Conservation (phyloP, 2,797 vertebrate species). For the Arnoldichthys spilopterus region DNA sequence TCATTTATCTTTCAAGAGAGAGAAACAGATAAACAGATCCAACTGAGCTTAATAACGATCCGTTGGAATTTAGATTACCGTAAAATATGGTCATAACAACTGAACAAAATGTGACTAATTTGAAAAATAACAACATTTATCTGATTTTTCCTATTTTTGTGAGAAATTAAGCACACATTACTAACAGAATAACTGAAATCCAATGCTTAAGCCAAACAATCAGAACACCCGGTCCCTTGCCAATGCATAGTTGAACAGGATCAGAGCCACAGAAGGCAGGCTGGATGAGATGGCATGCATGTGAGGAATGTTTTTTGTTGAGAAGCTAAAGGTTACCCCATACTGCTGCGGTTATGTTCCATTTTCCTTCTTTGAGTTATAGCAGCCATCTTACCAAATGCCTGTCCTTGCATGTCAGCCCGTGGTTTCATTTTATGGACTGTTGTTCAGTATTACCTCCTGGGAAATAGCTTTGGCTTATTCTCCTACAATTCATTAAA, state of each 20-base stretch:
- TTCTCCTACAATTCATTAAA: too few species aligned
- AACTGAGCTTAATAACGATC: neutral
- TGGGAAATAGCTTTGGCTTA: neutral
- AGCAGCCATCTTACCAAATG: conserved; percentile 17
- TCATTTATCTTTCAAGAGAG: too few species aligned
- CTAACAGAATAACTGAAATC: neutral
- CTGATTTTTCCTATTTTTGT: neutral
- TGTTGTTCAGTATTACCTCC: neutral
- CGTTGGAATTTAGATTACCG: neutral
- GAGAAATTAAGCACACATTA: neutral
- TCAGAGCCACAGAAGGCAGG: conserved; percentile 23
- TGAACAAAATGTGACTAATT: neutral
- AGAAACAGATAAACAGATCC: too few species aligned
- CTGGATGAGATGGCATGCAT: conserved; percentile 37
- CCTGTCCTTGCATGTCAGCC: conserved; percentile 8
- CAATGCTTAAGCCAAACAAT: neutral
- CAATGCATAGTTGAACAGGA: conserved; percentile 7
- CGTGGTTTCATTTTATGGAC: conserved; percentile 20
- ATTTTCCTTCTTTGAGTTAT: conserved; percentile 32
- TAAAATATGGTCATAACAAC: neutral
- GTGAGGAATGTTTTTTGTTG: conserved; percentile 48
- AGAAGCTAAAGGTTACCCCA: conserved; percentile 41
- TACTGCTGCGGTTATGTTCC: conserved; percentile 18
- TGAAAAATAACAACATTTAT: neutral
- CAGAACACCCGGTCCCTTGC: neutral